A percentile compares a stretch with the other conserved stretches of the same genome.
Conservation (phyloP, 2,888 invertebrate genomes). For the Bedellia somnulentella region DNA sequence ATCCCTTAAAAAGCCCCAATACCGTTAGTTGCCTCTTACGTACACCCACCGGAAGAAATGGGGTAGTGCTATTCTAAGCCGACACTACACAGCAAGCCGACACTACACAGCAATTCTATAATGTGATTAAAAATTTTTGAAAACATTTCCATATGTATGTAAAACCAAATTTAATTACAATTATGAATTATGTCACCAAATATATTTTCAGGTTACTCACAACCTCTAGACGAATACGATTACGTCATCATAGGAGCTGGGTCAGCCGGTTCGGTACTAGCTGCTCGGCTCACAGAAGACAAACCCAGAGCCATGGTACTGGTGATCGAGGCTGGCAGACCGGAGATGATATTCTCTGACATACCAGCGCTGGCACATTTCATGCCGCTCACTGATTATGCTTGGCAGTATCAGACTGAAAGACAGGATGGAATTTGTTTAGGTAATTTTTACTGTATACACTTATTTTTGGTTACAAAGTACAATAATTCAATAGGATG, state of each 20-base stretch:
- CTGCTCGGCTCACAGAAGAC: conserved; percentile 68
- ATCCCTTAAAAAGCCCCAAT: too few species aligned
- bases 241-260: conserved; percentile 72
- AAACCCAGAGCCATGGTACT: conserved; percentile 57
- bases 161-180: too few species aligned
- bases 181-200: too few species aligned
- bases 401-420: conserved; percentile 67
- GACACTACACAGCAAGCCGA: too few species aligned
- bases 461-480: background rate
- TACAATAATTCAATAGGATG: too few species aligned
- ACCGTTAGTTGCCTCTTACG: too few species aligned
- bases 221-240: conserved; percentile 57
- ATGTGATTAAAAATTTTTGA: too few species aligned
- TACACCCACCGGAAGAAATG: too few species aligned
- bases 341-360: conserved; percentile 54
- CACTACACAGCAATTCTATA: too few species aligned
- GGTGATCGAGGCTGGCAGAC: conserved; percentile 64
- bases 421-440: conserved; percentile 60
- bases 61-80: too few species aligned
- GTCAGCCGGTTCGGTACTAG: conserved; percentile 70
- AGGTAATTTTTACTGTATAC: too few species aligned
- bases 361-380: conserved; percentile 60
- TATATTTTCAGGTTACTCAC: conserved; percentile 22
- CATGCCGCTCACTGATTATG: conserved; percentile 61
- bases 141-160: too few species aligned